Evolutionary conservation across 2,113 vertebrate species (phyloP), one percentile per base, ranked within the genome.

Genomic region (Antechinus flavipes): DNA sequence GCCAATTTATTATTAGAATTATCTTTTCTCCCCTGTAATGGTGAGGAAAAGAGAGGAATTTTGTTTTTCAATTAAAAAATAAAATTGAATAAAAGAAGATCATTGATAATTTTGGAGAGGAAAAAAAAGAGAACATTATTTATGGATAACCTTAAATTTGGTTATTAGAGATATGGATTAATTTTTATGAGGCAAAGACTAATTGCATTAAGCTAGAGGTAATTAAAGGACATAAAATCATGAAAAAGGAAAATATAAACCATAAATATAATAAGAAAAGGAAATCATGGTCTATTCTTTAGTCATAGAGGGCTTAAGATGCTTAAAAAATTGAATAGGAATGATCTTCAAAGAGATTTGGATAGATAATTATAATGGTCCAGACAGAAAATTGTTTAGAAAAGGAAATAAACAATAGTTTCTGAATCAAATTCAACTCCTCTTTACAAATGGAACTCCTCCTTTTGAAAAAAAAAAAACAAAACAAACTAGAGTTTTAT

Each of bases 261-360:
- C 26, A 50, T 8, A 56, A 89, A 53, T 58, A 93, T 1, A 61
- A 46, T 93, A 90, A 12, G 25, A 19, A 90, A 53, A 92, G 47
- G 50, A 89, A 58, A 89, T 14, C n/a, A 61, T 12, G 54, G 25
- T 46, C 49, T 3, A 68, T n/a, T 92, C 76, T 58, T 95, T 92
- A 30, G 94, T 50, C 49, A 2, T n/a, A 0, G 25, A 7, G 24
- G 92, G 92, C 8, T 3, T 25, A 90, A 54, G 24, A 35, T 54
- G 25, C 0, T 90, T 90, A 10, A 95, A 93, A 26, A 54, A 90
- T 11, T 92, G 26, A 95, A 25, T 93, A 58, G 26, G n/a, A 95
- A 91, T 9, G 92, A 14, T 8, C 25, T 61, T 94, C 93, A 93
- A 93, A 97, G 95, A 94, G n/a, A 93, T 49, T 93, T 93, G 25